Evolutionary conservation across 2,888 invertebrate genomes (phyloP).

Genomic region (Mythimna ferrago): DNA sequence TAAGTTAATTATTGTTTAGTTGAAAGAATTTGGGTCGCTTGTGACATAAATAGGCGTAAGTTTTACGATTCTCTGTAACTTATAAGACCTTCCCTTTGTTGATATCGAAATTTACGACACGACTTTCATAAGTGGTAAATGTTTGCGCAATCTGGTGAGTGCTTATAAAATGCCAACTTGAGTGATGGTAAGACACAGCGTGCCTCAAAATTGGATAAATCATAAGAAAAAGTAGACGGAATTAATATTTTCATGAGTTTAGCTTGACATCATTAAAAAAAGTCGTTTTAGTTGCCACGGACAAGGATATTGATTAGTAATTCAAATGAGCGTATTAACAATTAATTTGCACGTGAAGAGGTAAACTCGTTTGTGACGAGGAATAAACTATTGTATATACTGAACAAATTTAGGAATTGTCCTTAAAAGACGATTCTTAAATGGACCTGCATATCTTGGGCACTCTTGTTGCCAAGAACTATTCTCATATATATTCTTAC

Average conservation of each 20-base stretch:
- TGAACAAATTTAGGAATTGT: not conserved
- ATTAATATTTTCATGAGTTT: not conserved
- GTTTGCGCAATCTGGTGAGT: constrained; percentile 52
- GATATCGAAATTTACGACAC: constrained; percentile 45
- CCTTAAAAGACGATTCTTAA: not conserved
- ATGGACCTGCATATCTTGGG: not conserved
- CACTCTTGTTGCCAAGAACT: not conserved
- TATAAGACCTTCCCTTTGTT: constrained; percentile 24
- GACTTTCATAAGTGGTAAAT: constrained; percentile 56
- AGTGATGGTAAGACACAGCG: constrained; percentile 21
- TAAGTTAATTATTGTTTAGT: not conserved
- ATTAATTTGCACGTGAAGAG: not conserved
- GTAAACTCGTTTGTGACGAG: constrained; percentile 5
- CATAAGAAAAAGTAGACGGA: not conserved
- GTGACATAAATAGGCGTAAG: not conserved
- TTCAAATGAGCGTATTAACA: constrained; percentile 20
- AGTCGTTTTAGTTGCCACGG: constrained; percentile 1
- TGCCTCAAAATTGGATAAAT: constrained; percentile 17
- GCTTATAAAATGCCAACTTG: constrained; percentile 39
- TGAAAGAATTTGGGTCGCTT: not conserved
- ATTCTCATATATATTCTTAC: constrained; percentile 79
- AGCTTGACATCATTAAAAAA: not conserved
- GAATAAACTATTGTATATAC: not conserved
- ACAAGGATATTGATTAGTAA: constrained; percentile 25
- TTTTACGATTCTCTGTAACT: not conserved